These are phyloP conservation scores for Mus pahari DNA, from an alignment of 2,113 vertebrate genomes.

Conservation along the genomic window DNA sequence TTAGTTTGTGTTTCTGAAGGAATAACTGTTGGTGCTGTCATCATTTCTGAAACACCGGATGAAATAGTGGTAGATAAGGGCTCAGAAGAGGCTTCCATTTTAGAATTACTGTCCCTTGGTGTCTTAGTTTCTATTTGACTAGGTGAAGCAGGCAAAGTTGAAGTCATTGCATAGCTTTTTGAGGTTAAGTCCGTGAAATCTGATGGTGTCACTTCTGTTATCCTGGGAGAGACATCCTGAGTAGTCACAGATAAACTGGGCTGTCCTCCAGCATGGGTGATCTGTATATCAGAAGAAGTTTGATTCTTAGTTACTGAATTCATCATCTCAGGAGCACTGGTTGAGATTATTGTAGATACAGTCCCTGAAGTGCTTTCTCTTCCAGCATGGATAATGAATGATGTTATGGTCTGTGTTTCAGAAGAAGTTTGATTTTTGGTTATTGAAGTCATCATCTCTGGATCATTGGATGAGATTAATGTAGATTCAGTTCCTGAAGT, in stretches of 20 bases:
- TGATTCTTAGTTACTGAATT: neutral
- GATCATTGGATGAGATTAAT: neutral
- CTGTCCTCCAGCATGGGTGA: neutral
- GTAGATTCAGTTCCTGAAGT: neutral
- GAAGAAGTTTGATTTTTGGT: neutral
- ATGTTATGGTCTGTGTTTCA: neutral
- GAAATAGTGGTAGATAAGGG: rapidly evolving
- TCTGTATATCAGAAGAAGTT: neutral
- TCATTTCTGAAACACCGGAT: neutral
- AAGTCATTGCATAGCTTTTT: neutral
- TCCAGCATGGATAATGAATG: neutral
- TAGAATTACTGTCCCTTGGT: neutral
- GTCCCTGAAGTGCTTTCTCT: neutral
- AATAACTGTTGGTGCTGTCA: neutral
- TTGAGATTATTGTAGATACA: neutral
- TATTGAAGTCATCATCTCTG: neutral
- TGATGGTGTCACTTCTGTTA: neutral
- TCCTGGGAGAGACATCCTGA: rapidly evolving
- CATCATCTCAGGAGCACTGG: neutral
- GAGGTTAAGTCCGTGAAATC: neutral
- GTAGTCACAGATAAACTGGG: neutral
- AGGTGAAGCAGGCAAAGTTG: neutral
- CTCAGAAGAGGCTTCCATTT: neutral
- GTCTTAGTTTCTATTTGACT: neutral
- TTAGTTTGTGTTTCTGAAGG: neutral